A percentile compares a stretch with the other conserved stretches of the same genome.
Conservation (phyloP, 2,888 invertebrate species). For the Troides helena region DNA sequence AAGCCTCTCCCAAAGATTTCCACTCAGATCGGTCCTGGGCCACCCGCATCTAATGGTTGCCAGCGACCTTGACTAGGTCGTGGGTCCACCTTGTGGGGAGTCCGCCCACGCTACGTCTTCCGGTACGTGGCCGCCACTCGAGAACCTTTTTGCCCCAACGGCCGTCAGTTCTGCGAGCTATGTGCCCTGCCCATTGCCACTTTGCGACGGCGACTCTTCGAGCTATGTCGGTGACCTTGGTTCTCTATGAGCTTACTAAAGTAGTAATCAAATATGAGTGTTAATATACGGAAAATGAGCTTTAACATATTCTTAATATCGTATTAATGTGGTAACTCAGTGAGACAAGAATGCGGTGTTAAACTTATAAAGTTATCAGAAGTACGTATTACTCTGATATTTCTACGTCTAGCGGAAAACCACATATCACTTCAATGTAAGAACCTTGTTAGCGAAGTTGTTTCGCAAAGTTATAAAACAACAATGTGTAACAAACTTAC, state of each 20-base stretch:
- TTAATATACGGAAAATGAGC: neutral
- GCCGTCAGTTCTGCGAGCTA: no score
- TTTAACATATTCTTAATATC: neutral
- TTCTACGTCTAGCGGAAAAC: neutral
- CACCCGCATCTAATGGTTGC: no score
- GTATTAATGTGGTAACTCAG: neutral
- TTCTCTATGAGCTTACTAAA: neutral
- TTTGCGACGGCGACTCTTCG: no score
- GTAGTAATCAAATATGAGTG: neutral
- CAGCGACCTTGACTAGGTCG: no score
- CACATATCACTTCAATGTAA: neutral
- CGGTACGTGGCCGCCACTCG: no score
- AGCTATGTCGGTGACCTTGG: no score
- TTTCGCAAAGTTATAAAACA: neutral
- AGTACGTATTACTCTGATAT: conserved; percentile 9
- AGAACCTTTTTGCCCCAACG: no score
- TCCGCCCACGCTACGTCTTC: no score
- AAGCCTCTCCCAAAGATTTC: no score
- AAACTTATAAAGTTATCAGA: conserved; percentile 2
- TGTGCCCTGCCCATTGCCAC: no score
- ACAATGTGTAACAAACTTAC: neutral
- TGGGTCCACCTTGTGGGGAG: no score
- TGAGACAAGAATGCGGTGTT: conserved; percentile 2
- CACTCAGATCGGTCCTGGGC: no score
- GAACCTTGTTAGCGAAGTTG: conserved; percentile 3